Conservation (phyloP, 2,888 invertebrate genomes). For the Iselma pallidipennis region DNA sequence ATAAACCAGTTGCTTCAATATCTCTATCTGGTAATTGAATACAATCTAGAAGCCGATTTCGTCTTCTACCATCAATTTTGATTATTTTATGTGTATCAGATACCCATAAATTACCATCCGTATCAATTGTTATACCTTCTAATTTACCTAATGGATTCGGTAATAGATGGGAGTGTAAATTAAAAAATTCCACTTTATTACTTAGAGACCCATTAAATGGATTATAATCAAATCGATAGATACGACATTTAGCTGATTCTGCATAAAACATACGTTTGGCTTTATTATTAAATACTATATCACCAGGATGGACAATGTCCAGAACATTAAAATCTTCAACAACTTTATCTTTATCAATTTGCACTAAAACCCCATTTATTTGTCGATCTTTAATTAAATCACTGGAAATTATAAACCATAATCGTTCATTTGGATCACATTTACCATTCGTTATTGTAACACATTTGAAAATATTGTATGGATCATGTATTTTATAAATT, state of each 20-base stretch:
- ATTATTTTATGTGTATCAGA: slow-evolving; percentile 69
- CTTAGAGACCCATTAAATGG: not conserved
- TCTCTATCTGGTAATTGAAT: slow-evolving; percentile 65
- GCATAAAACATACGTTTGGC: slow-evolving; percentile 71
- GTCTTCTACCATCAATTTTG: slow-evolving; percentile 60
- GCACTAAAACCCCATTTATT: too few species aligned
- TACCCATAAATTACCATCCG: slow-evolving; percentile 77
- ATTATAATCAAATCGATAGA: slow-evolving; percentile 78
- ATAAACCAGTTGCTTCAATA: slow-evolving; percentile 57
- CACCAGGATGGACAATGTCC: too few species aligned
- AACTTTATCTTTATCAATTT: too few species aligned
- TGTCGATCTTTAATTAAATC: too few species aligned
- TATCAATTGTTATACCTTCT: slow-evolving; percentile 69
- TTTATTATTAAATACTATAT: too few species aligned
- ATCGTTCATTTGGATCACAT: slow-evolving; percentile 71
- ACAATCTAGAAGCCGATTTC: slow-evolving; percentile 61
- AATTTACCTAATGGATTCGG: slow-evolving; percentile 58
- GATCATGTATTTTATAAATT: slow-evolving; percentile 63
- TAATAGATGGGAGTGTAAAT: too few species aligned
- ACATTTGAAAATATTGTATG: slow-evolving; percentile 61
- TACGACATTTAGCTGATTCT: slow-evolving; percentile 69
- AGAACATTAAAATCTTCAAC: too few species aligned
- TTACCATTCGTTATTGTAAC: slow-evolving; percentile 78
- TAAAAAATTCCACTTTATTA: too few species aligned
- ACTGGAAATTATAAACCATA: slow-evolving; percentile 66